Base-by-base conservation (phyloP, 2,888 invertebrate genomes). In the Lapara coniferarum region DNA sequence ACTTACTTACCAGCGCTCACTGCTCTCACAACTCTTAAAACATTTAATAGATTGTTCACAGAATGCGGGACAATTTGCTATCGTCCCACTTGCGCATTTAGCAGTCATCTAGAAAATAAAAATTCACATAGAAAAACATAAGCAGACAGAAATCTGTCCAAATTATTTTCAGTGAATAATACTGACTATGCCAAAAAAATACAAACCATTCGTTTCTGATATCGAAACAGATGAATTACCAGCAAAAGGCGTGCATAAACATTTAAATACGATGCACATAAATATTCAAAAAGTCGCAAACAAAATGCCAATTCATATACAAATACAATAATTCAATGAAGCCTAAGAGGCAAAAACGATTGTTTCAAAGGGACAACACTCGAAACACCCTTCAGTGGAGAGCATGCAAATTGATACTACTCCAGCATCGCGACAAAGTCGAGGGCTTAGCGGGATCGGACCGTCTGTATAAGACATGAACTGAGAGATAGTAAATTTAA, bases 321-420 rank as follows among this genome's bases (percentile, higher is more conserved):
- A 74, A 79, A 79, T 74, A 78, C 16, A 66, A 57, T 70, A 57
- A 70, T 66, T 55, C 55, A 68, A 70, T 70, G 58, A 63, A 63
- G 59, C 55, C 56, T 75, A 85, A 89, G 82, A 84, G 85, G 81
- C 85, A 84, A 85, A 87, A 88, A 82, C 84, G 84, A 85, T 88
- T 88, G 86, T 89, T 85, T 85, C 86, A 89, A 89, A 89, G 89
- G 89, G 86, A 87, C 90, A 88, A 84, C 85, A 85, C 86, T 89
- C 77, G 75, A 85, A 84, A 71, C 66, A 74, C 77, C 76, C 90
- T 89, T 77, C 74, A 83, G 78, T 84, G 77, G 81, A 89, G 89
- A 80, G 86, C 83, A 90, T 89, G 90, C 88, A 91, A 92, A 92
- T 91, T 91, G 88, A 90, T 88, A 87, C 85, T 88, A 86, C 90